Evolutionary conservation across 2,888 invertebrate genomes (phyloP), one percentile per base, ranked within the genome.

Genomic region (Cristatella mucedo): DNA sequence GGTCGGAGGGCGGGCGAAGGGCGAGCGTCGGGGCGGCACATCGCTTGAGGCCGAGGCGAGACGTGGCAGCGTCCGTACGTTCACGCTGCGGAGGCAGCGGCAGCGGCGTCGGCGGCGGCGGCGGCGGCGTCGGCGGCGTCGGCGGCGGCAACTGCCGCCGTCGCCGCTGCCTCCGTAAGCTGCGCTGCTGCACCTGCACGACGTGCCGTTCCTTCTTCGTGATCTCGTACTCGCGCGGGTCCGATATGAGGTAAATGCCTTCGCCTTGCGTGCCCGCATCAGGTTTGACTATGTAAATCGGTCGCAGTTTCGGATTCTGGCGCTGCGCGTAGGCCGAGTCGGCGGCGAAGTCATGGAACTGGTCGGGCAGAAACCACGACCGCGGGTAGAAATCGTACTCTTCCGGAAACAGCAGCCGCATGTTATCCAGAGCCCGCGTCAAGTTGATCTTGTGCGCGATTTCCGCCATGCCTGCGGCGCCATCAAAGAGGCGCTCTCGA

Each of bases 211-310:
- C 44, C 30, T 50, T 46, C 21, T 41, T 39, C 18, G 49, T 44
- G 4, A 45, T 21, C 11, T 44, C 44, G 46, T 59, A 63, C 16
- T 67, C 61, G n/a, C 53, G 51, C 1, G 68, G 61, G 20, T 60
- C 59, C 6, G 57, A 52, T 3, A 71, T 56, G 19, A 70, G 49
- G 49, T 70, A 70, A 38, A 70, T 71, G 7, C 69, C 69, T 4
- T 67, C 66, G 2, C 70, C 70, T 46, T 70, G 70, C 3, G 68
- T 63, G 1, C 69, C 69, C 20, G 67, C 64, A 45, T 69, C 67
- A 0, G 70, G 70, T 47, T 70, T 70, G 11, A 69, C 65, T 38
- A 70, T 70, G 49, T 58, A 70, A 46, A 66, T 66, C 21, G 57
- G 53, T 36, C 50, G 53, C 31, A 20, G 3, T 29, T 40, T 38